Conservation (phyloP, 2,888 invertebrate species). For the Micoletzkya japonica region DNA sequence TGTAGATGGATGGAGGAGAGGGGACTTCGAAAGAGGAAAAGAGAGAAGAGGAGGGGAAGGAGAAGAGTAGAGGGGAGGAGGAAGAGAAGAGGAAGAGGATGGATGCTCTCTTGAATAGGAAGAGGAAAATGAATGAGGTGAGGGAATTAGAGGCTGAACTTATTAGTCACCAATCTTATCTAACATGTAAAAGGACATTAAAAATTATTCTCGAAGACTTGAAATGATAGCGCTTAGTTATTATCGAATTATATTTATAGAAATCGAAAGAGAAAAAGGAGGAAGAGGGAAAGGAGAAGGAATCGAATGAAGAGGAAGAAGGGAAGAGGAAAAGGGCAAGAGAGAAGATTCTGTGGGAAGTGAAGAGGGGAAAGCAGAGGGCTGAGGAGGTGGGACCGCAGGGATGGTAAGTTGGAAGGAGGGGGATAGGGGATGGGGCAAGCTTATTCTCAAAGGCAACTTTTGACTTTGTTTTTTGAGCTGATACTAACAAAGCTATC, state of each 20-base stretch:
- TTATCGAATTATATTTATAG: too few species aligned
- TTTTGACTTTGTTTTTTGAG: not conserved
- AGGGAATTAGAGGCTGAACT: too few species aligned
- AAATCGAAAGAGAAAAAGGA: not conserved
- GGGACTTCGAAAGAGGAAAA: not conserved
- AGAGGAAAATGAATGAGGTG: slow-evolving; percentile 34
- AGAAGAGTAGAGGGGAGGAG: slow-evolving; percentile 2
- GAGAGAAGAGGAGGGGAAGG: not conserved
- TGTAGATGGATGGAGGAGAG: not conserved
- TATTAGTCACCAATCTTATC: too few species aligned
- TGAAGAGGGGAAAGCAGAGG: slow-evolving; percentile 42
- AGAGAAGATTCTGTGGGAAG: slow-evolving; percentile 43
- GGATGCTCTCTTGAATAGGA: slow-evolving; percentile 38
- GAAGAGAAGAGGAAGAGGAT: slow-evolving; percentile 35
- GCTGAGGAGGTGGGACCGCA: slow-evolving; percentile 44
- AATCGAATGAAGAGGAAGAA: not conserved
- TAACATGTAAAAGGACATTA: too few species aligned
- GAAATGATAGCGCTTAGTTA: too few species aligned
- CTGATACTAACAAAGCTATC: not conserved
- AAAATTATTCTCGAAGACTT: too few species aligned
- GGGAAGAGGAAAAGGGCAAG: slow-evolving; percentile 29
- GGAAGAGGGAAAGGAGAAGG: not conserved
- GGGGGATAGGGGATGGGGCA: not conserved
- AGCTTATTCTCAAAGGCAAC: not conserved
- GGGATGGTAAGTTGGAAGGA: slow-evolving; percentile 41